Evolutionary conservation across 2,888 invertebrate species (phyloP).

Genomic region (Coenonympha glycerion): DNA sequence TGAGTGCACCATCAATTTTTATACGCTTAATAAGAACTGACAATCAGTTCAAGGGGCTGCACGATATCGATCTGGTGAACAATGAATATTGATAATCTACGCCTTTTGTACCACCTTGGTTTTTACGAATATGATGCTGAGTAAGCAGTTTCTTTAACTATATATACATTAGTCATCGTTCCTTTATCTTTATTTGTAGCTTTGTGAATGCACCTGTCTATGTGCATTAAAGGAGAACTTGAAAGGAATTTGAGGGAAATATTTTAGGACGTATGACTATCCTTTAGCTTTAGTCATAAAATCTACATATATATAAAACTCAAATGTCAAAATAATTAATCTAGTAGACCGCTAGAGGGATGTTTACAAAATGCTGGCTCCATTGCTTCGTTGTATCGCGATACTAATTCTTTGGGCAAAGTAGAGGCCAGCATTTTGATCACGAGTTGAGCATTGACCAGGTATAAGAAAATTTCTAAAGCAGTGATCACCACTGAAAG

Average conservation of each 20-base stretch:
- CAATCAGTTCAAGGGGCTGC: constrained; percentile 39
- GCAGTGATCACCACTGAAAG: too few relatives aligned
- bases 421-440: too few relatives aligned
- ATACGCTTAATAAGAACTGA: constrained; percentile 63
- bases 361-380: too few relatives aligned
- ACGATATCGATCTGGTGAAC: constrained; percentile 21
- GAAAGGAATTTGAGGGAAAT: neutral
- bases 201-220: constrained; percentile 1
- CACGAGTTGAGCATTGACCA: too few relatives aligned
- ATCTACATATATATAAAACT: too few relatives aligned
- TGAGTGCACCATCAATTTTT: constrained; percentile 57
- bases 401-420: too few relatives aligned
- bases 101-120: constrained; percentile 18
- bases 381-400: too few relatives aligned
- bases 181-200: constrained; percentile 1
- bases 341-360: too few relatives aligned
- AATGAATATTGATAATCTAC: constrained; percentile 26
- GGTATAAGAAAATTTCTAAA: too few relatives aligned
- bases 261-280: too few relatives aligned
- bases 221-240: neutral
- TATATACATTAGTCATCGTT: constrained; percentile 9
- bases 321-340: too few relatives aligned
- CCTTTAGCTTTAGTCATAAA: too few relatives aligned
- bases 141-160: constrained; percentile 4
- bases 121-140: constrained; percentile 12